A percentile compares a stretch with the other conserved stretches of the same genome.
Evolutionary conservation across 2,888 invertebrate genomes (phyloP).

Genomic region (Cantharis rufa): DNA sequence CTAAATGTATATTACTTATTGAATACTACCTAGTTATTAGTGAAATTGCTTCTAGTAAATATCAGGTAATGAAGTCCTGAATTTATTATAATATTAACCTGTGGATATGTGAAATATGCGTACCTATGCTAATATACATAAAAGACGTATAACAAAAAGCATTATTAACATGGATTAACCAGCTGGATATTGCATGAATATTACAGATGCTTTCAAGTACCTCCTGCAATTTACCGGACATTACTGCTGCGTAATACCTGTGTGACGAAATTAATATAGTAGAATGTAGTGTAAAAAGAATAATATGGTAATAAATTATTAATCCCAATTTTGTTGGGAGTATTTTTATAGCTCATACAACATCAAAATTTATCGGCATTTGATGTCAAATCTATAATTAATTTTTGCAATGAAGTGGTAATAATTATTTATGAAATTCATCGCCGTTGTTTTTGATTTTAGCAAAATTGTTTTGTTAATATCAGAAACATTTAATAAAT

Average conservation of each 20-base stretch:
- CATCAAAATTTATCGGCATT: not conserved
- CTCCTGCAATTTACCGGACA: not conserved
- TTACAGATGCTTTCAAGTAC: not conserved
- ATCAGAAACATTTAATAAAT: not conserved
- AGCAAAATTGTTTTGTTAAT: not conserved
- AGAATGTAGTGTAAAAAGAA: no score
- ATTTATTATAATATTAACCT: not conserved
- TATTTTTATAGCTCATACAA: not conserved
- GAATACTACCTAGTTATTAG: not conserved
- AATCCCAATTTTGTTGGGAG: not conserved
- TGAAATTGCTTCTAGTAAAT: not conserved
- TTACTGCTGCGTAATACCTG: not conserved
- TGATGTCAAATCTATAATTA: not conserved
- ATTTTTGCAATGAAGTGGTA: not conserved
- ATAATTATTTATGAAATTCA: not conserved
- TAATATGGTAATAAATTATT: not conserved
- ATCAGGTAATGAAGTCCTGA: not conserved
- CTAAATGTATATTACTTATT: no score
- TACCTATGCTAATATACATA: not conserved
- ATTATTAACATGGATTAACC: not conserved
- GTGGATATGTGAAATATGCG: not conserved
- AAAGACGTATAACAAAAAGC: not conserved
- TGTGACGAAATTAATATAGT: not conserved
- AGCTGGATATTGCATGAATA: not conserved
- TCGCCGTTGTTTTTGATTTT: not conserved